Base-by-base conservation (phyloP, 23 tunicate genomes). In the Botrylloides violaceus region DNA sequence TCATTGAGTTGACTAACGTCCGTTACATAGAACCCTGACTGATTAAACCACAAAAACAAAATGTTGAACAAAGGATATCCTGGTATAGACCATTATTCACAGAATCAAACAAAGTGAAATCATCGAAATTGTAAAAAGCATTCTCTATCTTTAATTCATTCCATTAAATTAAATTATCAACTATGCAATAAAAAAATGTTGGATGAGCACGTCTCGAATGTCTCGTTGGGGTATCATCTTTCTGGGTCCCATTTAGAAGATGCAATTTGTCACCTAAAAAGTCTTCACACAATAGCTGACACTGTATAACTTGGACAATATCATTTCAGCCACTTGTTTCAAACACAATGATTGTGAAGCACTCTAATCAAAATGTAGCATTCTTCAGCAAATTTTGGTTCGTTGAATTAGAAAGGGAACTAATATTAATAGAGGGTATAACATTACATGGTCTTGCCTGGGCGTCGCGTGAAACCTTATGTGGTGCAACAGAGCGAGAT, bases 371-470 rank as follows among this genome's bases (percentile, higher is more conserved):
- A n/a, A n/a, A n/a, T n/a, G n/a, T n/a, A 15, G 53, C 53, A 43
- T 43, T 43, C 53, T 43, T 15, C 12, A 43, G 53, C 53, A 43
- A 43, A 43, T 43, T 15, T 7, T 43, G 53, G 53, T 15, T 43
- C 53, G 15, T 43, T 43, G 53, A 43, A 43, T 7, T 9, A 9
- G 35, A 33, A 34, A 29, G n/a, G 29, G 33, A 63, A 63, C 70
- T 25, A 63, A 33, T 63, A 63, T 63, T 63, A 63, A 25, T n/a
- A n/a, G 19, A 3, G 18, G 70, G 23, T 63, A 63, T 63, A 63
- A 63, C 70, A 63, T 63, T 63, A 63, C 70, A 33, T 34, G 70
- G 70, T 19, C 70, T 33, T 63, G 70, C 70, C 36, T 63, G 70
- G 70, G 35, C 18, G 35, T 63, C 34, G 33, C 33, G 32, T 63